Base-by-base conservation (phyloP, 2,888 invertebrate genomes). In the Magallana nippona region DNA sequence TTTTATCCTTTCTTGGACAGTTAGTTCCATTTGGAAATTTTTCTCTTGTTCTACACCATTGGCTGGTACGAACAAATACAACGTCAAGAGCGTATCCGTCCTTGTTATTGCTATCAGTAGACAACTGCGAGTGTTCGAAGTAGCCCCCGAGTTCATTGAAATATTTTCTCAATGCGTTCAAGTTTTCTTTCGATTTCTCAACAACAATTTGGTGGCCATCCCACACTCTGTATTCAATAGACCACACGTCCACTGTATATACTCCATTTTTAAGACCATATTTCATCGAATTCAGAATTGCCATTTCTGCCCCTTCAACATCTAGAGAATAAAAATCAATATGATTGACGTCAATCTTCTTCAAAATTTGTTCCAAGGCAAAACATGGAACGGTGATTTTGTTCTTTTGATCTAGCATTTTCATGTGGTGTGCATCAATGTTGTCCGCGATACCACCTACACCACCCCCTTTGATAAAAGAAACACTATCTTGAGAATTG, bases 311-410 rank as follows among this genome's bases (percentile, higher is more conserved):
- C 55, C 81, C 81, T 62, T 81, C 81, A 32, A 81, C 81, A 19
- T 81, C 81, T 10, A 81, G 55, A n/a, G 81, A 81, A 63, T 62
- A 81, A 22, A 62, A 81, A 44, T 81, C 63, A 44, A 81, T 81
- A 44, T 63, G 81, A 10, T 19, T 15, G n/a, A n/a, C 19, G 32
- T 55, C 22, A 15, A 81, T 17, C 2, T 44, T 17, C 44, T 44
- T 55, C 58, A 81, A 19, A 8, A 81, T 55, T 13, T 32, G 17
- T 44, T 81, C 62, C 60, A 81, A 55, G 19, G 27, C 63, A 44
- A 17, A 81, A 27, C 81, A 81, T 10, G 81, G 81, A n/a, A 81
- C 63, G n/a, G 55, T 81, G 17, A 81, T 32, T 62, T 44, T 63
- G 0, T n/a, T 57, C 17, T n/a, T 44, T 55, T 32, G 15, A 19